phyloP scores from a whole-genome alignment of 2,797 vertebrate genomes.

The Margarornis squamiger region DNA sequence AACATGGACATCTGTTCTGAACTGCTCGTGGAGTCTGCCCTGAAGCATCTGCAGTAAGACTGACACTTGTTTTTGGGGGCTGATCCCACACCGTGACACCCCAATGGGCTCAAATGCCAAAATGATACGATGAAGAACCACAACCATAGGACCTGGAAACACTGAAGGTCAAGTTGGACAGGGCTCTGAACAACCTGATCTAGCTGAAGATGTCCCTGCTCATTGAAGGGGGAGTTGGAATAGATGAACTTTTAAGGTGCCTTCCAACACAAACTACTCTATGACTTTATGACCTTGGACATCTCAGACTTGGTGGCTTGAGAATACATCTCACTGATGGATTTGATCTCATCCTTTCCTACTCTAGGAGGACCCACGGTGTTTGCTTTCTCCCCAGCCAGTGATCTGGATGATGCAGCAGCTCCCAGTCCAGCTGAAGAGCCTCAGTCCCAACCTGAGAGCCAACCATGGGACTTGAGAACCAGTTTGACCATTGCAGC shows the following conservation, averaged over 20 bases:
- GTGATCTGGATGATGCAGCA: background rate
- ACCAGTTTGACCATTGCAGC: background rate
- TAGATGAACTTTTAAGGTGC: background rate
- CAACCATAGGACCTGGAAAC: background rate
- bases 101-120: background rate
- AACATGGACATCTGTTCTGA: background rate
- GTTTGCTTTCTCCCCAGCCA: background rate
- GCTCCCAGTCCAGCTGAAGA: background rate
- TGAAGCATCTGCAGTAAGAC: background rate
- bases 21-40: background rate
- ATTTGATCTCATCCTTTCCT: background rate
- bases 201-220: background rate
- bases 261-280: background rate
- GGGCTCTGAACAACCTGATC: background rate
- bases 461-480: background rate
- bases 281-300: background rate
- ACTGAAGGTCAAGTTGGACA: background rate
- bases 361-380: background rate
- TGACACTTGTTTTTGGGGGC: background rate
- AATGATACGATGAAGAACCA: background rate
- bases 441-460: background rate
- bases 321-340: background rate
- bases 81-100: background rate
- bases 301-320: background rate
- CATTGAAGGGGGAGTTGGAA: background rate